Evolutionary conservation across 2,797 vertebrate species (phyloP).

Genomic region (Graptemys geographica): DNA sequence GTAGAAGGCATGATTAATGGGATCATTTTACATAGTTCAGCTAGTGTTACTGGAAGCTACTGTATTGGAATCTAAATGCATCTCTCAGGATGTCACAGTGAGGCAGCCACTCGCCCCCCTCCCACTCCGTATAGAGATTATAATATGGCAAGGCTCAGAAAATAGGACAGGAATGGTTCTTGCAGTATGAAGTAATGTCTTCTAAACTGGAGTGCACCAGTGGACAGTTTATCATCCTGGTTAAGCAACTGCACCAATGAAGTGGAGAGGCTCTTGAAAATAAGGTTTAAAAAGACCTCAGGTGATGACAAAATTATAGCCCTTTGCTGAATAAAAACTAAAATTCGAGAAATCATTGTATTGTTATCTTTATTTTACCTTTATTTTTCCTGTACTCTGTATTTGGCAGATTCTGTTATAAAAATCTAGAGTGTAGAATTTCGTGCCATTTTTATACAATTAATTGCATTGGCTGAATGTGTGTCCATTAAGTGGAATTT

Average conservation of each 20-base stretch:
- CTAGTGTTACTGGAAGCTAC: not conserved
- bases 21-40: not conserved
- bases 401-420: not conserved
- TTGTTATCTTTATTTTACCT: not conserved
- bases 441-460: conserved; percentile 33
- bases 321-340: not conserved
- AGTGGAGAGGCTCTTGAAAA: not conserved
- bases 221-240: not conserved
- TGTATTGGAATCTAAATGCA: not conserved
- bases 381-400: not conserved
- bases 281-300: not conserved
- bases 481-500: conserved; percentile 62
- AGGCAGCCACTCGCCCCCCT: not conserved
- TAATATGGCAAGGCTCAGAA: not conserved
- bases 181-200: not conserved
- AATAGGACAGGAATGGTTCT: not conserved
- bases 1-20: conserved; percentile 8
- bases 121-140: not conserved
- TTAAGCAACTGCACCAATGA: not conserved
- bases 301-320: not conserved
- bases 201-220: not conserved
- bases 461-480: conserved; percentile 37
- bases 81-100: not conserved
- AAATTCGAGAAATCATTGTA: not conserved
- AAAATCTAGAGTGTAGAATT: conserved; percentile 20